Conservation (phyloP, 2,888 invertebrate species). For the Tuta absoluta region DNA sequence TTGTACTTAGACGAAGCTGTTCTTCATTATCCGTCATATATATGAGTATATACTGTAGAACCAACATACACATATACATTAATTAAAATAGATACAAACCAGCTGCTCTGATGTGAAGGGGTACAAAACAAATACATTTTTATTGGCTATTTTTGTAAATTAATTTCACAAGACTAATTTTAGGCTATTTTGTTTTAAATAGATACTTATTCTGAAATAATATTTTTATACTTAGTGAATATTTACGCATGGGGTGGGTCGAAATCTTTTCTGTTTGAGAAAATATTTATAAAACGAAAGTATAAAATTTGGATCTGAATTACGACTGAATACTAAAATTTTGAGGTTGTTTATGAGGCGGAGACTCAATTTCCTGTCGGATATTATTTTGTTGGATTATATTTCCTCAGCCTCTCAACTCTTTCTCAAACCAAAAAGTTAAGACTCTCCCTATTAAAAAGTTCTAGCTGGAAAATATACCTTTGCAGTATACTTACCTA, state of each 20-base stretch:
- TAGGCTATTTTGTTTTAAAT: slow-evolving; percentile 50
- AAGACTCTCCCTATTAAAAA: slow-evolving; percentile 42
- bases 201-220: slow-evolving; percentile 66
- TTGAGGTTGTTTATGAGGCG: slow-evolving; percentile 19
- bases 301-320: slow-evolving; percentile 17
- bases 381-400: slow-evolving; percentile 23
- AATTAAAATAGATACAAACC: slow-evolving; percentile 46
- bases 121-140: slow-evolving; percentile 69
- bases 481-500: slow-evolving; percentile 53
- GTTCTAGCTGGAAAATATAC: slow-evolving; percentile 54
- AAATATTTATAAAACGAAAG: slow-evolving; percentile 10
- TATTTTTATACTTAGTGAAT: slow-evolving; percentile 79
- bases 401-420: slow-evolving; percentile 22
- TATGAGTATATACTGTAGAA: slow-evolving; percentile 28
- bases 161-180: slow-evolving; percentile 52
- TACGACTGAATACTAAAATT: slow-evolving; percentile 14
- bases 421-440: slow-evolving; percentile 43
- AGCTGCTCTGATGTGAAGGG: slow-evolving; percentile 76
- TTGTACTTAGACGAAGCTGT: slow-evolving; percentile 52
- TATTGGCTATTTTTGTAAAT: slow-evolving; percentile 67
- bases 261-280: slow-evolving; percentile 23
- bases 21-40: slow-evolving; percentile 27
- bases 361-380: slow-evolving; percentile 20
- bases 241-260: slow-evolving; percentile 44
- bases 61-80: slow-evolving; percentile 3